These are phyloP conservation scores for Drosophila kurseongensis DNA, from an alignment of 1,140 invertebrate species.

Conservation along the genomic window DNA sequence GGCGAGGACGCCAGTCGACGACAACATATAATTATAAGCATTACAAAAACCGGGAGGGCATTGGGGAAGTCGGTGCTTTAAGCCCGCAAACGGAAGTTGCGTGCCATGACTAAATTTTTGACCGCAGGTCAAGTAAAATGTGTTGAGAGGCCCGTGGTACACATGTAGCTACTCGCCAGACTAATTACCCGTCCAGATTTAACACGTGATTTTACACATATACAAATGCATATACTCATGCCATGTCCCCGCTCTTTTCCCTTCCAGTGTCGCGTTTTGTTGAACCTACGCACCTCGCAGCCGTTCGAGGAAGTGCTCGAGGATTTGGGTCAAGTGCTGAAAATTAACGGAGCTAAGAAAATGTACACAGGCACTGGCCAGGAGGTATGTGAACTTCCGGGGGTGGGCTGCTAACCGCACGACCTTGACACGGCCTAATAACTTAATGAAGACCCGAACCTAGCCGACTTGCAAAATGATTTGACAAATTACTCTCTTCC, in stretches of 20 bases:
- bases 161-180: conserved; percentile 30
- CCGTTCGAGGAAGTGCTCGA: conserved; percentile 97
- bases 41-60: conserved; percentile 37
- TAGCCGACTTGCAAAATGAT: conserved; percentile 28
- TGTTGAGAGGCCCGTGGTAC: conserved; percentile 57
- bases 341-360: conserved; percentile 94
- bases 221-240: conserved; percentile 48
- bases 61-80: conserved; percentile 20
- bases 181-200: conserved; percentile 64
- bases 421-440: conserved; percentile 44
- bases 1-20: conserved; percentile 25
- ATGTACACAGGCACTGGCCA: conserved; percentile 96
- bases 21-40: conserved; percentile 69
- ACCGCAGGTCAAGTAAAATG: conserved; percentile 53
- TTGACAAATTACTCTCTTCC: conserved; percentile 41
- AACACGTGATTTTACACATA: conserved; percentile 43
- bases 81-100: conserved; percentile 62
- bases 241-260: conserved; percentile 9
- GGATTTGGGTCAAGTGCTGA: conserved; percentile 95
- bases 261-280: conserved; percentile 92
- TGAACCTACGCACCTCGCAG: conserved; percentile 96
- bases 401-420: not conserved
- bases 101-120: conserved; percentile 71
- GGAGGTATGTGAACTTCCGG: conserved; percentile 87
- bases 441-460: conserved; percentile 49